Base-by-base conservation (phyloP, 2,797 vertebrate genomes). In the Anguilla marmorata region DNA sequence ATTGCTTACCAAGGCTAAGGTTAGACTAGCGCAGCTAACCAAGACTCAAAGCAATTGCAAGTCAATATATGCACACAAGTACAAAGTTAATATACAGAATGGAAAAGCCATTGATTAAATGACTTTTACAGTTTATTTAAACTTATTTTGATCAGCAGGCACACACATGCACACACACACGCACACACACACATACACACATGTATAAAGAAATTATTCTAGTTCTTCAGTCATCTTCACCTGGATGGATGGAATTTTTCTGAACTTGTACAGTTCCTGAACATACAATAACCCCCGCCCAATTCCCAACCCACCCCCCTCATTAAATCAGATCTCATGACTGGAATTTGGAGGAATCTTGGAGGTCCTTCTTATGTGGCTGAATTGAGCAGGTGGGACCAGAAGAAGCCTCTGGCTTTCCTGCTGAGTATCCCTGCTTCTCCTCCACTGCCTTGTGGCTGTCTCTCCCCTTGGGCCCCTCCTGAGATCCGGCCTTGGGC, bases 401-500 rank as follows among this genome's bases (percentile, higher is more conserved):
- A 1, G 93, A 94, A 74, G 89, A 88, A 7, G 93, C 94, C 0
- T 91, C 96, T 0, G 92, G 82, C 91, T 94, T 96, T 84, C 94
- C 96, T n/a, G 91, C 86, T 0, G 88, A 2, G 37, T 52, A 90
- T 5, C 91, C 93, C 24, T 94, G 90, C 86, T 92, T 96, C 88
- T 96, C 95, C 76, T 97, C 96, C 0, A 87, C 89, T 0, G 87
- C 33, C 92, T 94, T 96, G 80, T 90, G 88, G 88, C 27, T 0
- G 80, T 95, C 95, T 90, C 92, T 95, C 3, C 76, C 93, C 92
- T 92, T 95, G 63, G 90, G 90, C 19, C 91, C 93, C 37, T 94
- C 95, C 84, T 92, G 95, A 19, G 89, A 93, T 0, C 84, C 95
- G 90, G 88, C 94, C 87, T 95, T 97, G 90, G 95, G 95, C 0